phyloP scores from a whole-genome alignment of 2,888 invertebrate genomes.

The Molanna angustata region DNA sequence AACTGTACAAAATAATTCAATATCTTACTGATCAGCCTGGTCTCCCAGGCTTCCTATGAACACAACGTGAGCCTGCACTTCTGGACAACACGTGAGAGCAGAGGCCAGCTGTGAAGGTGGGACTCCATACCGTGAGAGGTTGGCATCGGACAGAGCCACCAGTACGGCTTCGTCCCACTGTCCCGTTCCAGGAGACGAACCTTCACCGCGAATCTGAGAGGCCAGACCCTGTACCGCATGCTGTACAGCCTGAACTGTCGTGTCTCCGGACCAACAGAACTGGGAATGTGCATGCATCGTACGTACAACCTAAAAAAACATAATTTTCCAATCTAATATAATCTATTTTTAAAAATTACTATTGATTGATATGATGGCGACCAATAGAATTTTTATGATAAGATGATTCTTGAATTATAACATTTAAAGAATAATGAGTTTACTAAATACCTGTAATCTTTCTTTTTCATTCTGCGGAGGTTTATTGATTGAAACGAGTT shows the following conservation, averaged over 20 bases:
- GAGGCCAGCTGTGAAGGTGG: conserved; percentile 69
- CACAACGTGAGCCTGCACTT: conserved; percentile 86
- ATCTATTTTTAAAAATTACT: too few relatives aligned
- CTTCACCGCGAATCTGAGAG: conserved; percentile 44
- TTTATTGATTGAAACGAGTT: conserved; percentile 63
- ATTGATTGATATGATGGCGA: too few relatives aligned
- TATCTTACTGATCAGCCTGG: conserved; percentile 76
- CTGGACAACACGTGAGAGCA: conserved; percentile 66
- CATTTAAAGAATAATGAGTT: too few relatives aligned
- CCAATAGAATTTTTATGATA: too few relatives aligned
- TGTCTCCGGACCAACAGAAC: conserved; percentile 92
- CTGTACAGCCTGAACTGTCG: conserved; percentile 79
- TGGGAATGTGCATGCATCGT: conserved; percentile 96
- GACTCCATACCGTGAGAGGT: conserved; percentile 85
- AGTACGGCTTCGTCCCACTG: conserved; percentile 87
- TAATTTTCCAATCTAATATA: too few relatives aligned
- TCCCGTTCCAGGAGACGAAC: conserved; percentile 64
- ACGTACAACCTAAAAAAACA: conserved; percentile 50
- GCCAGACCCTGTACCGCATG: conserved; percentile 68
- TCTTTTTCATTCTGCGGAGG: conserved; percentile 88
- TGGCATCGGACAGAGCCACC: conserved; percentile 92
- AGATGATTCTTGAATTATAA: too few relatives aligned
- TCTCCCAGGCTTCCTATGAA: conserved; percentile 95
- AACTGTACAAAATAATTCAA: conserved; percentile 6
- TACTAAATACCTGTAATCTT: conserved; percentile 74